Conservation (phyloP, 1,140 invertebrate genomes). For the Muscidifurax raptorellus region DNA sequence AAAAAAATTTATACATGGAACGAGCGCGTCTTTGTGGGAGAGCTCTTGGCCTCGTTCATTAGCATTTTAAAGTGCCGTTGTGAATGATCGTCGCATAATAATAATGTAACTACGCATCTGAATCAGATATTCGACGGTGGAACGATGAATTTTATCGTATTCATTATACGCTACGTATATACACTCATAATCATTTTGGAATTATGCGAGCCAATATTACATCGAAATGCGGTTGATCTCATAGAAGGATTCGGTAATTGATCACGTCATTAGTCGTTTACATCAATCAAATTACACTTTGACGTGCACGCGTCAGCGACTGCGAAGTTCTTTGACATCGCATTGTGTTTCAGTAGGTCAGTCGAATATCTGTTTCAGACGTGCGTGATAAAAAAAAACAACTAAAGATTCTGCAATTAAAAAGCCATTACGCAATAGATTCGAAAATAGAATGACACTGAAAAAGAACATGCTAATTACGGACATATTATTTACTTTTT, state of each 20-base stretch:
- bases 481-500: slow-evolving; percentile 58
- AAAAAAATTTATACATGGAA: neutral
- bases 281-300: neutral
- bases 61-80: slow-evolving; percentile 41
- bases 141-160: neutral
- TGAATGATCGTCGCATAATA: slow-evolving; percentile 47
- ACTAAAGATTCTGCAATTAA: slow-evolving; percentile 52
- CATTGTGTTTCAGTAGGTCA: neutral
- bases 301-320: neutral
- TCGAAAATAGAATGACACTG: slow-evolving; percentile 58
- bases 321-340: too few relatives aligned
- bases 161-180: neutral
- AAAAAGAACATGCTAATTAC: slow-evolving; percentile 73
- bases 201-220: too few relatives aligned
- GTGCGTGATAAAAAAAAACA: neutral
- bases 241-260: neutral
- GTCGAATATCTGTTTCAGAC: slow-evolving; percentile 7
- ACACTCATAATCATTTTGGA: neutral
- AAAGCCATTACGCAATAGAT: slow-evolving; percentile 61
- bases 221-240: neutral
- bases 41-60: slow-evolving; percentile 25
- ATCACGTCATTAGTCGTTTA: neutral
- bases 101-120: slow-evolving; percentile 11
- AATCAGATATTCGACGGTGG: slow-evolving; percentile 35
- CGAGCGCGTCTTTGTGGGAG: neutral